Conservation (phyloP, 2,113 vertebrate genomes). For the Trachemys scripta region DNA sequence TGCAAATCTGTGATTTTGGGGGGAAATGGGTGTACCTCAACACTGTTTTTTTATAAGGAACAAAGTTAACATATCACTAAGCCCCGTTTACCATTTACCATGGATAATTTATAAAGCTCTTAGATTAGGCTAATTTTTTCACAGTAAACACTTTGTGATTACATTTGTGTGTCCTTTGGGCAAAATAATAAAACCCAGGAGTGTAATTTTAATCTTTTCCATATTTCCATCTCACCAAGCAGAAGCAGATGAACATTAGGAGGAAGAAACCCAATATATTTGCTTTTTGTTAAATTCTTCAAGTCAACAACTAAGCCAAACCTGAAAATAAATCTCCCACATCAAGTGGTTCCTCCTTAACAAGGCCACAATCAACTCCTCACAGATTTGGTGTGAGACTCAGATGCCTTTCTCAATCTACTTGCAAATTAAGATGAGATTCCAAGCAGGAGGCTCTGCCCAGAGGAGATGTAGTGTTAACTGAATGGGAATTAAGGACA, state of each 20-base stretch:
- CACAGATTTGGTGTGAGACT: not conserved
- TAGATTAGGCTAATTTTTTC: slow-evolving; percentile 27
- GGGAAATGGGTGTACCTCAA: not conserved
- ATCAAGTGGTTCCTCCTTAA: not conserved
- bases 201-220: not conserved
- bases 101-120: slow-evolving; percentile 47
- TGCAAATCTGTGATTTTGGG: not conserved
- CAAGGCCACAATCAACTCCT: not conserved
- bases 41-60: not conserved
- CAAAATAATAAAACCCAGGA: slow-evolving; percentile 19
- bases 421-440: not conserved
- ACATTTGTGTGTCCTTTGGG: not conserved
- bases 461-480: not conserved
- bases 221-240: not conserved
- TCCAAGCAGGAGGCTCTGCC: not conserved
- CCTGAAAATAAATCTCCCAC: not conserved
- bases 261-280: not conserved
- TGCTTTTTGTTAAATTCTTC: not conserved
- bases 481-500: not conserved
- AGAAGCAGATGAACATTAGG: not conserved
- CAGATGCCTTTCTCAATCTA: not conserved
- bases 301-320: not conserved
- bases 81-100: not conserved
- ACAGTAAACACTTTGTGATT: not conserved
- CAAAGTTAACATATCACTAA: not conserved